Evolutionary conservation across 2,113 vertebrate genomes (phyloP).

Genomic region (Glaucidium brasilianum): DNA sequence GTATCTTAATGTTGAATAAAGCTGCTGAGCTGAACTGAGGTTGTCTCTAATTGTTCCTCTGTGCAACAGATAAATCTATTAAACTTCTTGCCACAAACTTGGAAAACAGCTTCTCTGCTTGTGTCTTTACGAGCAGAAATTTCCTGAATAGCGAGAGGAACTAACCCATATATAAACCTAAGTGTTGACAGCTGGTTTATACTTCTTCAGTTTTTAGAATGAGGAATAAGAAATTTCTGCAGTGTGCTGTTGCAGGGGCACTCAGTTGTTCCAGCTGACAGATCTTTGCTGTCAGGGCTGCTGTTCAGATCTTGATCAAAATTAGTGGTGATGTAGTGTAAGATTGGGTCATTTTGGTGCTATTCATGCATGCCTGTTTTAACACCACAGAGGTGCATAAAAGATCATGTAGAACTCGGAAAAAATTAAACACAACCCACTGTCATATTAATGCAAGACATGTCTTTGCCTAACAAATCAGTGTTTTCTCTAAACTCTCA

Average conservation of each 20-base stretch:
- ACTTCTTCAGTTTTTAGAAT: not conserved
- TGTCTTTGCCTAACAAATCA: not conserved
- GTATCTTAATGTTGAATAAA: not conserved
- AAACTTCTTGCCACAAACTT: not conserved
- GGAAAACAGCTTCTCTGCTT: not conserved
- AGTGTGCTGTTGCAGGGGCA: not conserved
- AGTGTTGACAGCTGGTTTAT: not conserved
- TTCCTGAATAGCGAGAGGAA: not conserved
- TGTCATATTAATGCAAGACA: not conserved
- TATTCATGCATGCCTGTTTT: not conserved
- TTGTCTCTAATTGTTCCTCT: accelerated
- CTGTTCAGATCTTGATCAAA: not conserved
- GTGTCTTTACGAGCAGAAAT: not conserved
- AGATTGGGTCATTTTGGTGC: not conserved
- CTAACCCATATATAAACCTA: not conserved
- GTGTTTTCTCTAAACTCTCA: not conserved
- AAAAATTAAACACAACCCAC: not conserved
- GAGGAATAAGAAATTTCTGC: not conserved
- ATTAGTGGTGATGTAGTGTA: not conserved
- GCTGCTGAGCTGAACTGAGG: not conserved
- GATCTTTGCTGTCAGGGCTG: not conserved
- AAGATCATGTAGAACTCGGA: not conserved
- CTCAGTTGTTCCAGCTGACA: not conserved
- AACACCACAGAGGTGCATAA: not conserved
- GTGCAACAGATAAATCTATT: not conserved